Percentiles rank a stretch among this genome's conserved stretches.
Conservation (phyloP, 2,113 vertebrate genomes). For the Aramus guarauna region DNA sequence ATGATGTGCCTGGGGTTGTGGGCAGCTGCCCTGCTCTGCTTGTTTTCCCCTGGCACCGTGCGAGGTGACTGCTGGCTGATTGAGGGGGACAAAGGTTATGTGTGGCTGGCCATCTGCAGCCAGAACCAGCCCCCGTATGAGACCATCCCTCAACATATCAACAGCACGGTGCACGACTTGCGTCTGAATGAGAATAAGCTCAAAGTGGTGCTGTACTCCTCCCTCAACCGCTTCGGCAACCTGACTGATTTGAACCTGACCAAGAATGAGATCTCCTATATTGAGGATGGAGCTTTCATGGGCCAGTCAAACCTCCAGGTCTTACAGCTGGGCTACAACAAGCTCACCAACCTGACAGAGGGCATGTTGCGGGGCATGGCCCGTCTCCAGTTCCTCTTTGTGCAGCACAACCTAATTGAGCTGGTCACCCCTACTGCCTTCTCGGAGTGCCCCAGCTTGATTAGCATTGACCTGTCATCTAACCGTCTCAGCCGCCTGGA, state of each 20-base stretch:
- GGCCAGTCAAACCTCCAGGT: slow-evolving; percentile 95
- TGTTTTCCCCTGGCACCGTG: slow-evolving; percentile 76
- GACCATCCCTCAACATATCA: slow-evolving; percentile 97
- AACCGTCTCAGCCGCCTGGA: slow-evolving; percentile 92
- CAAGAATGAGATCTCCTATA: slow-evolving; percentile 97
- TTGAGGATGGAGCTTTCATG: slow-evolving; percentile 95
- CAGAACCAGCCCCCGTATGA: slow-evolving; percentile 99
- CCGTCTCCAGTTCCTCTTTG: slow-evolving; percentile 93
- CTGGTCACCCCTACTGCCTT: slow-evolving; percentile 91
- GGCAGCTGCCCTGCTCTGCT: slow-evolving; percentile 69
- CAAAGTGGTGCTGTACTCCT: slow-evolving; percentile 91
- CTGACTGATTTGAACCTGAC: slow-evolving; percentile 97
- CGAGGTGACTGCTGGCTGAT: slow-evolving; percentile 95
- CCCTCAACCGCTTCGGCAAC: slow-evolving; percentile 96
- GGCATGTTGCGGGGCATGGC: slow-evolving; percentile 93
- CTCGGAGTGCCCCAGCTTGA: slow-evolving; percentile 93
- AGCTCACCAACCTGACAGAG: slow-evolving; percentile 93
- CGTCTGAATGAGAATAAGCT: slow-evolving; percentile 97
- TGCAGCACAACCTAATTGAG: slow-evolving; percentile 97
- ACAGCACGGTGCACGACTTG: slow-evolving; percentile 96
- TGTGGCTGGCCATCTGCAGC: slow-evolving; percentile 99
- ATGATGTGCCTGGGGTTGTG: slow-evolving; percentile 78
- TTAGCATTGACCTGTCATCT: slow-evolving; percentile 94
- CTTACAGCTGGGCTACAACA: slow-evolving; percentile 96
- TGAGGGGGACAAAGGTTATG: slow-evolving; percentile 96